A percentile compares a stretch with the other conserved stretches of the same genome.
These are phyloP conservation scores for Lithophane semibrunnea DNA, from an alignment of 2,888 invertebrate genomes.

Conservation along the genomic window DNA sequence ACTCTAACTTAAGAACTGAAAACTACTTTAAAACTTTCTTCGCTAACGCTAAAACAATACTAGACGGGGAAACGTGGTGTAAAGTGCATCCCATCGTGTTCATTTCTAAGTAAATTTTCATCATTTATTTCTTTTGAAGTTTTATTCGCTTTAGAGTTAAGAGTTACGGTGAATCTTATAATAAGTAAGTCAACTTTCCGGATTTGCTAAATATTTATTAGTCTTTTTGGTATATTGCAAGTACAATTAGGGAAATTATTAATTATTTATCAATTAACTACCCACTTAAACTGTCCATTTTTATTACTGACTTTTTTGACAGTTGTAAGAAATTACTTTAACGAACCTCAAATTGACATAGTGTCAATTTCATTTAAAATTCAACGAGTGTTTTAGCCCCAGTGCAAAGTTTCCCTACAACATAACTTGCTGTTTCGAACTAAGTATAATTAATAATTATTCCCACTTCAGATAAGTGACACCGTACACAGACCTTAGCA, in stretches of 20 bases:
- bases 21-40: constrained; percentile 11
- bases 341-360: no score
- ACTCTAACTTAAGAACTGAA: background rate
- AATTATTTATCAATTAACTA: no score
- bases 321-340: no score
- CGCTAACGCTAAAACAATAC: background rate
- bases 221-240: background rate
- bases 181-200: background rate
- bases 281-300: no score
- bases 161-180: background rate
- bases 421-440: background rate
- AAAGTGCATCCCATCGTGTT: constrained; percentile 7
- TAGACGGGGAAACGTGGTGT: background rate
- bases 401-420: background rate
- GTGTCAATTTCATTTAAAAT: no score
- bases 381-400: no score
- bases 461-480: background rate
- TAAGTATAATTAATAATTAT: no score
- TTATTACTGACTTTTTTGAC: no score
- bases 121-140: background rate
- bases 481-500: background rate
- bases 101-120: background rate
- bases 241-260: no score
- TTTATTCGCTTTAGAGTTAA: background rate
- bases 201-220: background rate